phyloP scores from a whole-genome alignment of 2,888 invertebrate genomes.

The Eupithecia centaureata region DNA sequence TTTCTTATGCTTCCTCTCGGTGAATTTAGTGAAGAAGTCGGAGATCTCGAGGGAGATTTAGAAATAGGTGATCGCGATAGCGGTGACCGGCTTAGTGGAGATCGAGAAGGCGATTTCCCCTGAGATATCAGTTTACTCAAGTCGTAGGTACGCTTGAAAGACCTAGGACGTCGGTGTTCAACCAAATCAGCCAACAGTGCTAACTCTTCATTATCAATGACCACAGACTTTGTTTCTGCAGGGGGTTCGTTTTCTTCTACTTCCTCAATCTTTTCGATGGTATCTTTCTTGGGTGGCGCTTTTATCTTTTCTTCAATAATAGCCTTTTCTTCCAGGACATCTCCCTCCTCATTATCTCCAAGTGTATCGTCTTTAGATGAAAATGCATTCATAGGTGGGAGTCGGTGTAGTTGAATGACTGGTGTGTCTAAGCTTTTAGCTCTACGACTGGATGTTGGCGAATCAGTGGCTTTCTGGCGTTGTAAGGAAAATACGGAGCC shows the following conservation, averaged over 20 bases:
- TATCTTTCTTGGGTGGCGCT: slow-evolving; percentile 59
- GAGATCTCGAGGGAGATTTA: slow-evolving; percentile 80
- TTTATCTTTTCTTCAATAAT: slow-evolving; percentile 73
- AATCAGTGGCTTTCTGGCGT: slow-evolving; percentile 89
- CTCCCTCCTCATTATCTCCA: slow-evolving; percentile 88
- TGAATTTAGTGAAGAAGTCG: slow-evolving; percentile 81
- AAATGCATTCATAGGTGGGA: slow-evolving; percentile 93
- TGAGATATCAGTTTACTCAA: slow-evolving; percentile 72
- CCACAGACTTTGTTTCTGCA: slow-evolving; percentile 71
- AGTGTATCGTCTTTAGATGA: slow-evolving; percentile 95
- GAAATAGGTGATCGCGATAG: slow-evolving; percentile 78
- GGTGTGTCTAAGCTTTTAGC: slow-evolving; percentile 94
- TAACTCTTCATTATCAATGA: slow-evolving; percentile 84
- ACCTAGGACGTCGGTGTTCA: slow-evolving; percentile 77
- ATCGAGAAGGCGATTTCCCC: slow-evolving; percentile 73
- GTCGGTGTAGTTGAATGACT: slow-evolving; percentile 89
- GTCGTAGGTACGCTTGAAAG: slow-evolving; percentile 79
- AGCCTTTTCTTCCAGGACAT: slow-evolving; percentile 85
- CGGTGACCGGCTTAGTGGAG: slow-evolving; percentile 77
- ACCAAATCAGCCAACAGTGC: slow-evolving; percentile 82
- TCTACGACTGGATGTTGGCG: slow-evolving; percentile 89
- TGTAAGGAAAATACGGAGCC: slow-evolving; percentile 91
- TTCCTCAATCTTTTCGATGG: slow-evolving; percentile 78
- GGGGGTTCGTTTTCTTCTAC: slow-evolving; percentile 78
- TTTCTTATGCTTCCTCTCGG: slow-evolving; percentile 81